A percentile compares a stretch with the other conserved stretches of the same genome.
Conservation (phyloP, 2,797 vertebrate genomes). For the Chloroceryle inda region DNA sequence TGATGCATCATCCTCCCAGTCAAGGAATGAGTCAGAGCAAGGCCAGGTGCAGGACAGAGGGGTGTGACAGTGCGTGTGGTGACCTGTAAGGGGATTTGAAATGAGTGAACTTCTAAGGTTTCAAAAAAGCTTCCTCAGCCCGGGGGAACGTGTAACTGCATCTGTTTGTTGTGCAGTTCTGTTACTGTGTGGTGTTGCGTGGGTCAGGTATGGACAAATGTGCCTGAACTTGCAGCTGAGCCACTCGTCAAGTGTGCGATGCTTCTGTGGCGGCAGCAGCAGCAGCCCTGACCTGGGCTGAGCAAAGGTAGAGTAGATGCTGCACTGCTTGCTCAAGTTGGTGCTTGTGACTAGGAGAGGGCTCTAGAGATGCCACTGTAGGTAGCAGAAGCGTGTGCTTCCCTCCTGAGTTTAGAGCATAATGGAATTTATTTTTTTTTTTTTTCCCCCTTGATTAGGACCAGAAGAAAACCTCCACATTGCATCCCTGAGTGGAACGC, state of each 20-base stretch:
- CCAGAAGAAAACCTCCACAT: background rate
- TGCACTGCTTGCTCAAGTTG: background rate
- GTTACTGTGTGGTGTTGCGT: background rate
- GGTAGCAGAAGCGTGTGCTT: background rate
- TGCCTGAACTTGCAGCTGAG: background rate
- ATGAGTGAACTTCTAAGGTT: slow-evolving; percentile 62
- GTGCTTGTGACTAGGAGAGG: background rate
- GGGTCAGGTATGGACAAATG: slow-evolving; percentile 34
- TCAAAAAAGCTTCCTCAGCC: slow-evolving; percentile 22
- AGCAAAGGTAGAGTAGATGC: background rate
- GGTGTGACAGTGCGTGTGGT: slow-evolving; percentile 57
- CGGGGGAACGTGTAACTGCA: background rate
- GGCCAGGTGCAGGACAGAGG: slow-evolving; percentile 66
- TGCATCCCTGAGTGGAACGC: fast-evolving
- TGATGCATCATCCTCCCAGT: slow-evolving; percentile 3
- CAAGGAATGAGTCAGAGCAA: slow-evolving; percentile 49
- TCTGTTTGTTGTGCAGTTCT: slow-evolving; percentile 44
- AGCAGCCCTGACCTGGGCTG: background rate
- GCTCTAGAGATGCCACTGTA: background rate
- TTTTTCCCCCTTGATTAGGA: background rate
- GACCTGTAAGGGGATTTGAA: slow-evolving; percentile 55
- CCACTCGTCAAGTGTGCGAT: fast-evolving
- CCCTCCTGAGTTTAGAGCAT: background rate
- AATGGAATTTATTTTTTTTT: background rate
- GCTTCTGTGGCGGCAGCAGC: background rate